These are phyloP conservation scores for Thysanoteuthis rhombus DNA, from an alignment of 2,888 invertebrate genomes.

Conservation along the genomic window DNA sequence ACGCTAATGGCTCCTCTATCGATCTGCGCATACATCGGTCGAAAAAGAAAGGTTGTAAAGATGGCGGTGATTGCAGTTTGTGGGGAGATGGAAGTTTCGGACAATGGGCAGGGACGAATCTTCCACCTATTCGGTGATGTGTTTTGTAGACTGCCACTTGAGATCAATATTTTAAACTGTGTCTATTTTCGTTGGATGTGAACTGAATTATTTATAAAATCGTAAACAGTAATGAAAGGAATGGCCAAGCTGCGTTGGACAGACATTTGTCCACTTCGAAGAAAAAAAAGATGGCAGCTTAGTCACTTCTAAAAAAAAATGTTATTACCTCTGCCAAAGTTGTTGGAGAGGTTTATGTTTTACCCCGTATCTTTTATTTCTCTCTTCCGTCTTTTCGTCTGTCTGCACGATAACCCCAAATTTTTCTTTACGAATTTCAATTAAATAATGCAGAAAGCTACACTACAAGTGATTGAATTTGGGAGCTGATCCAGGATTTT, in stretches of 20 bases:
- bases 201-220: neutral
- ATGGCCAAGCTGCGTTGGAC: neutral
- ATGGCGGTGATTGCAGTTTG: neutral
- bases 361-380: too few relatives aligned
- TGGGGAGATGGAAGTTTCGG: neutral
- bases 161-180: neutral
- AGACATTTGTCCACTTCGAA: neutral
- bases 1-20: constrained; percentile 12
- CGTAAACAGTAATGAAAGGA: neutral
- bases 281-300: neutral
- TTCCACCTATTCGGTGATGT: neutral
- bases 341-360: too few relatives aligned
- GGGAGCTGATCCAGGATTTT: too few relatives aligned
- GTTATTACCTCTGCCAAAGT: too few relatives aligned
- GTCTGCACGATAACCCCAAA: too few relatives aligned
- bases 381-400: too few relatives aligned
- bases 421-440: too few relatives aligned
- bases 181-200: neutral
- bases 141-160: neutral
- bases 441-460: too few relatives aligned
- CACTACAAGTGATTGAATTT: too few relatives aligned
- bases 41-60: neutral
- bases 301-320: too few relatives aligned
- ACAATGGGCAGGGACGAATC: neutral
- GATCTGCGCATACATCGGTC: neutral